A percentile compares a stretch with the other conserved stretches of the same genome.
Evolutionary conservation across 2,113 vertebrate species (phyloP).

Genomic region (Lathamus discolor): DNA sequence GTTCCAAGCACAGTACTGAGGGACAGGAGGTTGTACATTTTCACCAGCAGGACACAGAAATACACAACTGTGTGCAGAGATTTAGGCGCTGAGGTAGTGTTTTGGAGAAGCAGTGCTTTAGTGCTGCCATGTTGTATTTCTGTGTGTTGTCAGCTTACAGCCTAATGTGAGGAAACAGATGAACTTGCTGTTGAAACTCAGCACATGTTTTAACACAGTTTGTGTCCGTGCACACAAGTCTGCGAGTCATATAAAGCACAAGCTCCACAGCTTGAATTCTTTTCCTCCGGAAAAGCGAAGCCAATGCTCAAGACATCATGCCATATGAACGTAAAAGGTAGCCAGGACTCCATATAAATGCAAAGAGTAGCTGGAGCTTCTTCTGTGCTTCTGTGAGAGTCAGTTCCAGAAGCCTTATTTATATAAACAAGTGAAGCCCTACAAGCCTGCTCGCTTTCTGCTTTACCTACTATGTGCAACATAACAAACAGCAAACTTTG

Average conservation of each 20-base stretch:
- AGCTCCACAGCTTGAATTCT: neutral
- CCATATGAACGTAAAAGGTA: neutral
- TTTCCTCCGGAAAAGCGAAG: neutral
- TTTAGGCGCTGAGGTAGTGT: neutral
- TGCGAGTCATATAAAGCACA: neutral
- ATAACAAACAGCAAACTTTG: neutral
- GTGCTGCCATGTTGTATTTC: neutral
- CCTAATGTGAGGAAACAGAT: neutral
- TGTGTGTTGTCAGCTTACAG: neutral
- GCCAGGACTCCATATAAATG: neutral
- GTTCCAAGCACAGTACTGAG: neutral
- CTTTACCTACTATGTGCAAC: neutral
- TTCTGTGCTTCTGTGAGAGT: neutral
- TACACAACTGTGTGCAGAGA: fast-evolving
- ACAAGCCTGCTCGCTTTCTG: neutral
- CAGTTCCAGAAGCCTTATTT: neutral
- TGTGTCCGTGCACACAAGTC: neutral
- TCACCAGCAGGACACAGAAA: neutral
- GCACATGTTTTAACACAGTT: neutral
- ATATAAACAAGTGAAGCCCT: neutral
- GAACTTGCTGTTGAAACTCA: slow-evolving; percentile 2
- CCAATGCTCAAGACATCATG: neutral
- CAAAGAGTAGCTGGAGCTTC: neutral
- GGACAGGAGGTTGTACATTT: neutral
- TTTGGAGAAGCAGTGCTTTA: neutral